Percentiles rank a stretch among this genome's conserved stretches.
These are phyloP conservation scores for Centropus unirufus DNA, from an alignment of 2,113 vertebrate genomes.

Conservation along the genomic window DNA sequence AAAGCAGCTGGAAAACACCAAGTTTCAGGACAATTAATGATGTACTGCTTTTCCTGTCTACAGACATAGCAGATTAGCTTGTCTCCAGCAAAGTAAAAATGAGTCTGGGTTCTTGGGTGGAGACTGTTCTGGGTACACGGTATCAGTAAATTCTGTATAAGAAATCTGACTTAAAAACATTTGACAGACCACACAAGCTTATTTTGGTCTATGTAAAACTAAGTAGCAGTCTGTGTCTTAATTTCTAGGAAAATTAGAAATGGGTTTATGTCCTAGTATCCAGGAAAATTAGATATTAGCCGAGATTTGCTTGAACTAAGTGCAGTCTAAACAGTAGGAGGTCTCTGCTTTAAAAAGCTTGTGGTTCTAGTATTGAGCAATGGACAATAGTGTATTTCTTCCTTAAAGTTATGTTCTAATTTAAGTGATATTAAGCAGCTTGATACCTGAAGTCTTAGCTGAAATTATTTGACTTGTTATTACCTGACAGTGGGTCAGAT, in stretches of 20 bases:
- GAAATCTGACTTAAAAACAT: neutral
- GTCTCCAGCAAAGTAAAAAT: neutral
- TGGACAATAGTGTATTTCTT: neutral
- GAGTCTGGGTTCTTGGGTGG: neutral
- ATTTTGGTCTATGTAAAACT: neutral
- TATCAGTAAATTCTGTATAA: neutral
- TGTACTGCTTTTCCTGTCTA: neutral
- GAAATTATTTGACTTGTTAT: neutral
- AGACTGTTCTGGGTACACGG: fast-evolving
- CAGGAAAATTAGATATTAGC: neutral
- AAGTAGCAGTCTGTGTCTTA: neutral
- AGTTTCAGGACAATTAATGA: neutral
- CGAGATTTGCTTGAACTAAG: neutral
- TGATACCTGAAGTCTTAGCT: neutral
- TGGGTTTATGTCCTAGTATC: neutral
- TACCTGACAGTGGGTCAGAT: neutral
- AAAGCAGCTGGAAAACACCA: neutral
- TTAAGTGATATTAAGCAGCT: neutral
- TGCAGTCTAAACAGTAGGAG: neutral
- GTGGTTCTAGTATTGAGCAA: neutral
- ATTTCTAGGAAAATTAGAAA: neutral
- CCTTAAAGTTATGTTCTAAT: neutral
- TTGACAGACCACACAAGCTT: neutral
- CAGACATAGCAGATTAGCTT: neutral
- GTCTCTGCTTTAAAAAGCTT: neutral